Evolutionary conservation across 2,888 invertebrate species (phyloP).

Genomic region (Parnassius glacialis): DNA sequence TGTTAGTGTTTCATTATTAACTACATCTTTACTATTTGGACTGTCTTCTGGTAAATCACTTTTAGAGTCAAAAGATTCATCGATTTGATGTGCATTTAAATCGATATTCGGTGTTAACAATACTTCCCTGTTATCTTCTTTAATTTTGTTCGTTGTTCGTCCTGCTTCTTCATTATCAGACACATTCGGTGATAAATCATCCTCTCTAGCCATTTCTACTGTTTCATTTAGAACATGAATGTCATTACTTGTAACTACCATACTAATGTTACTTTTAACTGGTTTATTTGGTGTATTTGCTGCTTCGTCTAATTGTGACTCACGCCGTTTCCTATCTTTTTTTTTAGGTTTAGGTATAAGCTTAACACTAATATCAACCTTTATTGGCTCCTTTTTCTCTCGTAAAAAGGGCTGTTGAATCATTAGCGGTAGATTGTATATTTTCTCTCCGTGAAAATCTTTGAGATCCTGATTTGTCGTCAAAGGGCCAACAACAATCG

Average conservation of each 20-base stretch:
- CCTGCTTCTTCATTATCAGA: conserved; percentile 29
- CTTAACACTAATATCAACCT: conserved; percentile 89
- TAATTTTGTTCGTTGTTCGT: conserved; percentile 27
- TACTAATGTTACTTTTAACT: conserved; percentile 67
- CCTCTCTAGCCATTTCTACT: conserved; percentile 51
- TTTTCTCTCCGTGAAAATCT: conserved; percentile 63
- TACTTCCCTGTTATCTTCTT: conserved; percentile 15
- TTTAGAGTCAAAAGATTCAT: conserved; percentile 8
- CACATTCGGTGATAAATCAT: conserved; percentile 28
- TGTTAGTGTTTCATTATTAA: neutral
- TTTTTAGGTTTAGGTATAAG: conserved; percentile 83
- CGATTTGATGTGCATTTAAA: neutral
- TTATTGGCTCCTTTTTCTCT: conserved; percentile 86
- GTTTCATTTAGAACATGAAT: conserved; percentile 62
- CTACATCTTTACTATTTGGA: conserved; percentile 8
- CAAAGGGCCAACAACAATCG: conserved; percentile 71
- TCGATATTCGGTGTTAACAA: conserved; percentile 3
- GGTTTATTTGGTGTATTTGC: conserved; percentile 51
- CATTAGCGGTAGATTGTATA: conserved; percentile 74
- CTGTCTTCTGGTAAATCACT: conserved; percentile 2
- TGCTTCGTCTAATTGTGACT: conserved; percentile 54
- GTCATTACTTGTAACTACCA: conserved; percentile 66
- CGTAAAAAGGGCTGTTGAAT: conserved; percentile 82
- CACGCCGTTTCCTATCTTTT: conserved; percentile 65
- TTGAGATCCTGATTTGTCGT: conserved; percentile 78